A percentile compares a stretch with the other conserved stretches of the same genome.
These are phyloP conservation scores for Acrocephalus scirpaceus DNA, from an alignment of 2,797 vertebrate species.

Conservation along the genomic window DNA sequence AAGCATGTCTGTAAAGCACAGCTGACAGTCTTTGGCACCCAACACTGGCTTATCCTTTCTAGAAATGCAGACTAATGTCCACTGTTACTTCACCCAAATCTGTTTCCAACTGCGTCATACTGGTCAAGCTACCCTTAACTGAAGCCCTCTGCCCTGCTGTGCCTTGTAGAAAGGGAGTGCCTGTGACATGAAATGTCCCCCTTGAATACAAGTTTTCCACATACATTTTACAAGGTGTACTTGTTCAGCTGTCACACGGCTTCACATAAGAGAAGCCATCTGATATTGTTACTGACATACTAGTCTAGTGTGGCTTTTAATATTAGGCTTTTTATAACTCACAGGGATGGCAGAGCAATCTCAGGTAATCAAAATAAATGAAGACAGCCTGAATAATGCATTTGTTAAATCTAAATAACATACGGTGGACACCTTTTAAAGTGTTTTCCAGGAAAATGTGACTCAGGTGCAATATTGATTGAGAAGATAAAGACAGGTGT, in stretches of 20 bases:
- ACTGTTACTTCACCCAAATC: conserved; percentile 36
- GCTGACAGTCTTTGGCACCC: conserved; percentile 50
- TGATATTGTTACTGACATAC: conserved; percentile 55
- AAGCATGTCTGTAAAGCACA: conserved; percentile 39
- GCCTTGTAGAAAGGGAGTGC: not conserved
- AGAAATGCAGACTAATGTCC: conserved; percentile 43
- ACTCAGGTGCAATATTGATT: conserved; percentile 68
- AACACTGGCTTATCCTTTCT: not conserved
- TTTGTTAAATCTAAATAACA: conserved; percentile 72
- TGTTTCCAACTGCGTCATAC: conserved; percentile 65
- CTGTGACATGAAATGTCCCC: not conserved
- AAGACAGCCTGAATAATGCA: conserved; percentile 68
- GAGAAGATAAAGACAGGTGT: conserved; percentile 65
- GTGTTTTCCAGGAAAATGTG: conserved; percentile 67
- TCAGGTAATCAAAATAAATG: conserved; percentile 71
- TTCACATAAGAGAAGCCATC: conserved; percentile 55
- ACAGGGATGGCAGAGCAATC: conserved; percentile 55
- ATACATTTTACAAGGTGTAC: conserved; percentile 29
- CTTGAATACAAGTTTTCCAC: conserved; percentile 51
- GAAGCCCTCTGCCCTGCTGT: conserved; percentile 12
- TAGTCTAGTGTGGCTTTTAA: conserved; percentile 53
- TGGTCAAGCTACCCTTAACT: conserved; percentile 35
- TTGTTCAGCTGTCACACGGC: conserved; percentile 48
- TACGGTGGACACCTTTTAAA: conserved; percentile 65
- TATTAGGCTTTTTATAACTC: conserved; percentile 72